These are phyloP conservation scores for Hassar affinis DNA, from an alignment of 2,113 vertebrate species.

Conservation along the genomic window DNA sequence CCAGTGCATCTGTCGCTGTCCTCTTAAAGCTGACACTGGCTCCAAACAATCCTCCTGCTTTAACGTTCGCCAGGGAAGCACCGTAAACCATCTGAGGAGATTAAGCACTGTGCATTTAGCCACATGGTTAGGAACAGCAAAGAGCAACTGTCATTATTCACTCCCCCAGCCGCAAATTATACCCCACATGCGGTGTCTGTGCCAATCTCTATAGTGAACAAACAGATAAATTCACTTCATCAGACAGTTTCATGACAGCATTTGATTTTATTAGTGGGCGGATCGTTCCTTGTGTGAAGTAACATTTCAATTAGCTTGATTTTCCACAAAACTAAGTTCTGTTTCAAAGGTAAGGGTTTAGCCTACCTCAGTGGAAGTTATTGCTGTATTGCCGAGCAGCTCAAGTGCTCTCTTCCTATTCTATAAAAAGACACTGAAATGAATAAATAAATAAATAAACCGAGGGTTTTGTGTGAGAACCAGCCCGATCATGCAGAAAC, in stretches of 20 bases:
- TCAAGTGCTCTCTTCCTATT: background rate
- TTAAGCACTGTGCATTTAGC: slow-evolving; percentile 55
- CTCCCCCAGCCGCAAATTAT: slow-evolving; percentile 37
- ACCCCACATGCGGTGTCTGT: slow-evolving; percentile 47
- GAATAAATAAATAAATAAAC: slow-evolving; percentile 18
- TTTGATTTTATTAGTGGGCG: slow-evolving; percentile 53
- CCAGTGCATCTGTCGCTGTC: slow-evolving; percentile 25
- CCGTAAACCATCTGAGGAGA: slow-evolving; percentile 52
- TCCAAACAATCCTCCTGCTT: slow-evolving; percentile 50
- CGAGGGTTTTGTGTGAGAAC: background rate
- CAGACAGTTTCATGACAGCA: slow-evolving; percentile 52
- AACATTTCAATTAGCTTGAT: slow-evolving; percentile 50
- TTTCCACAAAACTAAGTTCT: slow-evolving; percentile 24
- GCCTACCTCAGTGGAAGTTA: background rate
- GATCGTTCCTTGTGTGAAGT: slow-evolving; percentile 47
- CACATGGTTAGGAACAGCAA: slow-evolving; percentile 44
- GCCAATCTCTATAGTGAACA: slow-evolving; percentile 58
- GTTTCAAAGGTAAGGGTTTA: background rate
- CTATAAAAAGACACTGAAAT: slow-evolving; percentile 5
- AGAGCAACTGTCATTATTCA: slow-evolving; percentile 55
- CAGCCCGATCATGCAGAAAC: slow-evolving; percentile 36
- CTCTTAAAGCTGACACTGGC: slow-evolving; percentile 40
- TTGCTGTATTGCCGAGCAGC: background rate
- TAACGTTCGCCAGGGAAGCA: slow-evolving; percentile 55
- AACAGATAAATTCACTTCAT: slow-evolving; percentile 61